phyloP scores from a whole-genome alignment of 1,140 invertebrate species.

The Helicoverpa armigera region DNA sequence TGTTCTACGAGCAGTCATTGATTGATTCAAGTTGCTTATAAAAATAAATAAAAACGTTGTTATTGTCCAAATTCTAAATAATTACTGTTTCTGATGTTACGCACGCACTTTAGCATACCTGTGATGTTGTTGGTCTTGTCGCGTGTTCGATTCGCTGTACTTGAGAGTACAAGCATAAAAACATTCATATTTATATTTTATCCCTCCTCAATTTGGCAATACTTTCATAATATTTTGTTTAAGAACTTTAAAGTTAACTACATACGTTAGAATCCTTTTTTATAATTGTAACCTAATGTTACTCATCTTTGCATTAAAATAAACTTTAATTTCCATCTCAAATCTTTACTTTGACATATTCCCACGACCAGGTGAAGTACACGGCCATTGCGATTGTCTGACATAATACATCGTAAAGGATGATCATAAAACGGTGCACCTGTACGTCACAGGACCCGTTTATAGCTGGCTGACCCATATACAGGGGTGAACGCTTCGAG shows the following conservation, averaged over 20 bases:
- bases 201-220: neutral
- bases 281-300: neutral
- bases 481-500: constrained; percentile 54
- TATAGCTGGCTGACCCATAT: constrained; percentile 68
- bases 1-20: neutral
- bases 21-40: neutral
- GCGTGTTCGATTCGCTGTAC: constrained; percentile 30
- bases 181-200: neutral
- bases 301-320: too few relatives aligned
- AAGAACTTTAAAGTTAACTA: neutral
- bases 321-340: neutral
- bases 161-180: neutral
- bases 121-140: constrained; percentile 24
- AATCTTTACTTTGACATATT: neutral
- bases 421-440: constrained; percentile 39
- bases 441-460: constrained; percentile 66
- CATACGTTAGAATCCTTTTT: too few relatives aligned
- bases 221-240: neutral
- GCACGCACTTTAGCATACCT: constrained; percentile 31
- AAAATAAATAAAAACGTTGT: neutral
- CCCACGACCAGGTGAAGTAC: constrained; percentile 8
- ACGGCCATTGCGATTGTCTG: neutral
- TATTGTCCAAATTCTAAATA: too few relatives aligned
- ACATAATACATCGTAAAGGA: constrained; percentile 33
- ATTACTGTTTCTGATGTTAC: constrained; percentile 27